These are phyloP conservation scores for Thelaira solivaga DNA, from an alignment of 2,888 invertebrate species.

Conservation along the genomic window DNA sequence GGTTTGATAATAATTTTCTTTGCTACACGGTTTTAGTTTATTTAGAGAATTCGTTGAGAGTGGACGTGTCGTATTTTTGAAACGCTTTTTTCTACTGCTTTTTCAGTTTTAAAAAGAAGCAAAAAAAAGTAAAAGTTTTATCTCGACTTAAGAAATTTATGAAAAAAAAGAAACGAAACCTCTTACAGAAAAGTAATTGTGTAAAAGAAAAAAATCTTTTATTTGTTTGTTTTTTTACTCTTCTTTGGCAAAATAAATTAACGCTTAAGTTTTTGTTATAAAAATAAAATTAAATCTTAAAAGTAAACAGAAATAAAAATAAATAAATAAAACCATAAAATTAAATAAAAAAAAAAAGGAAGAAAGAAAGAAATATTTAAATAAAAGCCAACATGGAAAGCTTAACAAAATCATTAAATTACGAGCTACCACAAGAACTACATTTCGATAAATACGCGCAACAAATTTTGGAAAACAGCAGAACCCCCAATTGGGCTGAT, in stretches of 20 bases:
- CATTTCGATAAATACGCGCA: conserved; percentile 74
- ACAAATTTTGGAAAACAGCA: conserved; percentile 69
- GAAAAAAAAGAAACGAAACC: conserved; percentile 16
- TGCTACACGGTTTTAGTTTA: conserved; percentile 35
- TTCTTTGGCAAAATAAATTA: background rate
- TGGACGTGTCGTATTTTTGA: conserved; percentile 8
- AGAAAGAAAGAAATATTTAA: conserved; percentile 23
- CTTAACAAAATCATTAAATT: conserved; percentile 72
- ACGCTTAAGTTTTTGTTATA: background rate
- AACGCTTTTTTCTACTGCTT: background rate
- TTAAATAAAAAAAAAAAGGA: conserved; percentile 9
- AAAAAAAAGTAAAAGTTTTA: conserved; percentile 23
- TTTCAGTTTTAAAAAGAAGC: background rate
- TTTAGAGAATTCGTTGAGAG: conserved; percentile 44
- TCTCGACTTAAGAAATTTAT: background rate
- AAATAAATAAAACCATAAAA: background rate
- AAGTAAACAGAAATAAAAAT: background rate
- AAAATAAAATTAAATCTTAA: background rate
- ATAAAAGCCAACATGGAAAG: conserved; percentile 69
- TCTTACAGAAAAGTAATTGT: background rate
- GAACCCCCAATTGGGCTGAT: conserved; percentile 45
- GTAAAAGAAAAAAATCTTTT: conserved; percentile 32
- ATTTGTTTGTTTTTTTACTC: too few relatives aligned
- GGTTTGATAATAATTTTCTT: background rate
- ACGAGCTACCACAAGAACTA: conserved; percentile 72